phyloP scores from a whole-genome alignment of 2,797 vertebrate species.

The Toxotes lorentzi region DNA sequence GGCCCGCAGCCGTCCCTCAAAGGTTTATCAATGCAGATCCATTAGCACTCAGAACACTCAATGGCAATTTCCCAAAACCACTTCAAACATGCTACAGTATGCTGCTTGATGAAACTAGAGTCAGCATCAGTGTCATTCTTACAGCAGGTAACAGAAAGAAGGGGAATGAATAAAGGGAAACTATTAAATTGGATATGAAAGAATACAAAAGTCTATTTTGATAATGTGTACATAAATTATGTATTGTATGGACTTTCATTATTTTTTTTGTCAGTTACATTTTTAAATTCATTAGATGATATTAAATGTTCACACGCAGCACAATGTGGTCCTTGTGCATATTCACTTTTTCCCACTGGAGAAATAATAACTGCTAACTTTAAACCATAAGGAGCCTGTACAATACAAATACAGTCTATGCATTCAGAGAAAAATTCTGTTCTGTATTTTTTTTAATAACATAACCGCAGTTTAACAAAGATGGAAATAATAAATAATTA shows the following conservation, averaged over 20 bases:
- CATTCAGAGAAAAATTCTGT: too few species aligned
- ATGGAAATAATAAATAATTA: background rate
- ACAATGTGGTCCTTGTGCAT: background rate
- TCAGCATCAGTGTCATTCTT: background rate
- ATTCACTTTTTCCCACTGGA: background rate
- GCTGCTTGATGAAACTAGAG: background rate
- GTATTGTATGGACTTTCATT: too few species aligned
- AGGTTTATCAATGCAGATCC: constrained; percentile 45
- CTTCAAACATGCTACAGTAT: background rate
- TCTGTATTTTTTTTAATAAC: too few species aligned
- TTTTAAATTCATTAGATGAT: background rate
- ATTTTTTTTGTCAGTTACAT: too few species aligned
- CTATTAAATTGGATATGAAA: background rate
- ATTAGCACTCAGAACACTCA: constrained; percentile 56
- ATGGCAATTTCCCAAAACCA: constrained; percentile 28
- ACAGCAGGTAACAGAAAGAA: background rate
- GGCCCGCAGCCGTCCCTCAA: constrained; percentile 10
- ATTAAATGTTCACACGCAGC: background rate
- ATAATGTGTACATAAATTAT: background rate
- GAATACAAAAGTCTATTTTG: too few species aligned
- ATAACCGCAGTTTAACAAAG: too few species aligned
- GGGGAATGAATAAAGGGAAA: too few species aligned
- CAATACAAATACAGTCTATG: too few species aligned
- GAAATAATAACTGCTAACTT: too few species aligned
- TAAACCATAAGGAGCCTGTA: too few species aligned